Conservation (phyloP, 2,797 vertebrate species). For the Pseudochromis fuscus region DNA sequence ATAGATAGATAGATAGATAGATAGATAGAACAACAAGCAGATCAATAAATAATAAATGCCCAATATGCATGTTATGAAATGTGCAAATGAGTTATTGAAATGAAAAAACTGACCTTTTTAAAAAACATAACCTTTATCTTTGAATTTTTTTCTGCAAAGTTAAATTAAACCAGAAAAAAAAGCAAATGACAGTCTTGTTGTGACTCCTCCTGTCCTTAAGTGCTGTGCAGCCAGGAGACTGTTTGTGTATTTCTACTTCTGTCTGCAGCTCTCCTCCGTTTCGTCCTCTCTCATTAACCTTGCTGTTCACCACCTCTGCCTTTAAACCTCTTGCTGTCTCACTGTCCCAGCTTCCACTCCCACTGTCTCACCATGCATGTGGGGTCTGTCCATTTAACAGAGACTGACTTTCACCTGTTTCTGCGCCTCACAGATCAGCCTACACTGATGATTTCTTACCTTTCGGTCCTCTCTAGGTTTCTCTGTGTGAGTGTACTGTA, state of each 20-base stretch:
- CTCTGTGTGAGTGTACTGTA: constrained; percentile 30
- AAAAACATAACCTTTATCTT: too few species aligned
- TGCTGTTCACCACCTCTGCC: not conserved
- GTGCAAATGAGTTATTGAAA: too few species aligned
- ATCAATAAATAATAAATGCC: too few species aligned
- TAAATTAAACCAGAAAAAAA: not conserved
- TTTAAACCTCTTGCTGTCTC: not conserved
- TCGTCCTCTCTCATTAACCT: not conserved
- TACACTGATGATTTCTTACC: constrained; percentile 29
- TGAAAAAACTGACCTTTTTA: not conserved
- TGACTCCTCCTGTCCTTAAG: not conserved
- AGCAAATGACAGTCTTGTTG: not conserved
- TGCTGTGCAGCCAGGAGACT: too few species aligned
- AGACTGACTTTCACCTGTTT: not conserved
- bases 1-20: too few species aligned
- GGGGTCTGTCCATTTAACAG: not conserved
- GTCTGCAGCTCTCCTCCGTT: not conserved
- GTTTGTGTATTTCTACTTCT: not conserved
- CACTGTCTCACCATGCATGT: not conserved
- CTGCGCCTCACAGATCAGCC: not conserved
- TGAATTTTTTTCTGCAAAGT: not conserved
- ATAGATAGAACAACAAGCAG: too few species aligned
- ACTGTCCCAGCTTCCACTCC: not conserved
- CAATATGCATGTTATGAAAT: too few species aligned
- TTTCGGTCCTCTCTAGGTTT: constrained; percentile 20